A percentile compares a stretch with the other conserved stretches of the same genome.
These are phyloP conservation scores for Aradophagus sp. DNA, from an alignment of 1,140 invertebrate species.

Conservation along the genomic window DNA sequence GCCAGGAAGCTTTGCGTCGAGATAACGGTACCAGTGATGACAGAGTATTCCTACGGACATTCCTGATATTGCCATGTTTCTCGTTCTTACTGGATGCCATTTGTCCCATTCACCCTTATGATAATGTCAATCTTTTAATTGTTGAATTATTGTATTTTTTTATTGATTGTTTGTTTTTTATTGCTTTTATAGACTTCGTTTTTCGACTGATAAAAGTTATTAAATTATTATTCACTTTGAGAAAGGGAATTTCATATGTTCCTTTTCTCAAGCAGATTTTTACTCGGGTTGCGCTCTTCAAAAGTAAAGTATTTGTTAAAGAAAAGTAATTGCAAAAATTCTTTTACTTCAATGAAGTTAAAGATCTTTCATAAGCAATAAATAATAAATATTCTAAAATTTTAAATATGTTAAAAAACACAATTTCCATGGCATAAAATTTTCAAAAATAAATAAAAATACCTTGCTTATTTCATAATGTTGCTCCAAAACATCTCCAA, in stretches of 20 bases:
- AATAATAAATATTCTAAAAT: neutral
- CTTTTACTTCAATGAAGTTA: too few species aligned
- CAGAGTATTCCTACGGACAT: conserved; percentile 86
- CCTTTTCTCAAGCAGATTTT: too few species aligned
- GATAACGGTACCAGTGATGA: conserved; percentile 88
- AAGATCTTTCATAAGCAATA: too few species aligned
- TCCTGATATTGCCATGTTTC: conserved; percentile 87
- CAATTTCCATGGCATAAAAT: conserved; percentile 3
- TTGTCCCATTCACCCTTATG: conserved; percentile 74
- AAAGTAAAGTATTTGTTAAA: too few species aligned
- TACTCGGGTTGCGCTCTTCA: too few species aligned
- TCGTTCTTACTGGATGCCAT: conserved; percentile 82
- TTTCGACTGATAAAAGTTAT: too few species aligned
- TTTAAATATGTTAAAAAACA: conserved; percentile 43
- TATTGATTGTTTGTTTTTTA: neutral
- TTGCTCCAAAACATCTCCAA: conserved; percentile 90
- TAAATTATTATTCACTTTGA: neutral
- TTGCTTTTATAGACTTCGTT: neutral
- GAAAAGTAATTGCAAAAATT: too few species aligned
- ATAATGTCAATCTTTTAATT: too few species aligned
- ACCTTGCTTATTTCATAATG: conserved; percentile 84
- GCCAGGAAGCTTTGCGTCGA: conserved; percentile 83
- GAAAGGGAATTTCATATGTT: too few species aligned
- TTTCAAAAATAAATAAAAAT: too few species aligned
- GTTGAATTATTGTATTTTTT: neutral